These are phyloP conservation scores for Mugil cephalus DNA, from an alignment of 2,113 vertebrate genomes.

Conservation along the genomic window DNA sequence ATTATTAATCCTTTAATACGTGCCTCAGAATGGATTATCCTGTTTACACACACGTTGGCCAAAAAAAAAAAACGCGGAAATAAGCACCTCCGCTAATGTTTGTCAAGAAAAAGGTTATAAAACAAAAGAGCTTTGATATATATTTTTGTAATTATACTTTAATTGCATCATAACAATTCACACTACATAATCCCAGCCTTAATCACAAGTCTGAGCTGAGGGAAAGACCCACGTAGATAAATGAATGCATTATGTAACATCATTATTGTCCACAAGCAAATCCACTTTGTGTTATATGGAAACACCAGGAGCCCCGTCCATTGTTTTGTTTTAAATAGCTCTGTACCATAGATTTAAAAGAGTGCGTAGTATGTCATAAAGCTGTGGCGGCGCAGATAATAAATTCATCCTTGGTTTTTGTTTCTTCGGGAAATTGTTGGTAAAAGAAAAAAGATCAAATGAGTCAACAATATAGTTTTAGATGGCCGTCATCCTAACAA, in stretches of 20 bases:
- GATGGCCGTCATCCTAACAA: neutral
- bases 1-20: conserved; percentile 38
- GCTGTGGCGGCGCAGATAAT: neutral
- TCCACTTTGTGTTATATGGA: neutral
- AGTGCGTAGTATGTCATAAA: neutral
- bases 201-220: neutral
- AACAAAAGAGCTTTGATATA: neutral
- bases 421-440: neutral
- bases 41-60: conserved; percentile 15
- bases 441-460: neutral
- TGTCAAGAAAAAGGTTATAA: neutral
- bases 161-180: neutral
- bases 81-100: neutral
- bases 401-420: neutral
- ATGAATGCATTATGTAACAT: neutral
- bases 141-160: neutral
- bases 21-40: conserved; percentile 43
- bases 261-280: neutral
- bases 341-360: neutral
- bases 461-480: neutral
- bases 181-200: neutral
- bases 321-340: neutral
- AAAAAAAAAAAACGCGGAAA: conserved; percentile 4
- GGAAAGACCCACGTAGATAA: neutral
- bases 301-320: neutral